A percentile compares a stretch with the other conserved stretches of the same genome.
These are phyloP conservation scores for Podarcis raffonei DNA, from an alignment of 2,113 vertebrate genomes.

Conservation along the genomic window DNA sequence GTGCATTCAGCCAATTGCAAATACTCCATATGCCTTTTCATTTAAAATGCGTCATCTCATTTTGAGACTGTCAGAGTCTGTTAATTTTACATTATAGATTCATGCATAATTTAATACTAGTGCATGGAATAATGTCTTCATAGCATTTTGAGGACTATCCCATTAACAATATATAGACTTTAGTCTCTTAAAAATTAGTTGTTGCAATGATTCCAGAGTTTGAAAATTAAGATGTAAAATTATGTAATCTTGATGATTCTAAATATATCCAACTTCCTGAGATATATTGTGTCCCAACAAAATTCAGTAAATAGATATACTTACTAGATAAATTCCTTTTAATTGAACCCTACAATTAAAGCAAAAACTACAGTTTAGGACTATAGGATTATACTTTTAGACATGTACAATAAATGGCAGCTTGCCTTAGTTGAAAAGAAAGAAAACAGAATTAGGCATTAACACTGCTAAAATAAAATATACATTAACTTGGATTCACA, in stretches of 20 bases:
- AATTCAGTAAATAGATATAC: constrained; percentile 70
- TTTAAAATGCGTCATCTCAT: neutral
- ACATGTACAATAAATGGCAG: constrained; percentile 12
- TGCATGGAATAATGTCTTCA: too few species aligned
- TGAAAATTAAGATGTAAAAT: constrained; percentile 33
- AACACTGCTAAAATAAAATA: neutral
- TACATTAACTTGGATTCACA: neutral
- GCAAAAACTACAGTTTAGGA: constrained; percentile 67
- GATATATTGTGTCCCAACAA: constrained; percentile 38
- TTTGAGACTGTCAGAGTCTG: neutral
- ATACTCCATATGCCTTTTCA: neutral
- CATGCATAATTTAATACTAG: neutral
- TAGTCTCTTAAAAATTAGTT: neutral
- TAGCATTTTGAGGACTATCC: neutral
- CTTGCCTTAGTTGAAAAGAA: constrained; percentile 29
- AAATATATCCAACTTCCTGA: neutral
- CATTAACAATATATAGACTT: neutral
- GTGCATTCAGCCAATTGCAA: neutral
- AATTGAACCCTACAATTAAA: constrained; percentile 88
- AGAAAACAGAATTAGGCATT: constrained; percentile 24
- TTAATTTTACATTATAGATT: neutral
- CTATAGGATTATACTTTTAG: constrained; percentile 24
- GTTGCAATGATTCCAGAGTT: neutral
- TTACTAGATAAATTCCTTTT: constrained; percentile 97
- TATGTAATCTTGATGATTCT: constrained; percentile 25